phyloP scores from a whole-genome alignment of 2,113 vertebrate genomes.

The Antennarius striatus region DNA sequence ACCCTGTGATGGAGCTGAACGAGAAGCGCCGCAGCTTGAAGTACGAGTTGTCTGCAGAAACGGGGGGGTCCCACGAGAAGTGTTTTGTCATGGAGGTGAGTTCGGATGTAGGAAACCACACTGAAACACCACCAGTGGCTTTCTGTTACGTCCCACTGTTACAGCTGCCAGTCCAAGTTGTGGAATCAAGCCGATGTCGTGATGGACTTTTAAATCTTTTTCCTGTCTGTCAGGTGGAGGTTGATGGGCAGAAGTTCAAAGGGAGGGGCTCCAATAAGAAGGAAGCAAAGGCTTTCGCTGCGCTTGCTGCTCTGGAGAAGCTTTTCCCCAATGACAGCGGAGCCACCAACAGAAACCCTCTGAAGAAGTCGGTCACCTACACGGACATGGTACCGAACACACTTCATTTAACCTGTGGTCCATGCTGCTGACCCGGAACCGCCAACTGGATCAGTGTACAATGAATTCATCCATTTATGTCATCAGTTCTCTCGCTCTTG shows the following conservation, averaged over 20 bases:
- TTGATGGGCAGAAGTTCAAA: conserved; percentile 94
- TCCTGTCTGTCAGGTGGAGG: conserved; percentile 84
- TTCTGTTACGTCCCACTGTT: no score
- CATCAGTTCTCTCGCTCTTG: background rate
- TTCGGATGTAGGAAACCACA: background rate
- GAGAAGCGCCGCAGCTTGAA: conserved; percentile 95
- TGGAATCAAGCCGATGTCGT: background rate
- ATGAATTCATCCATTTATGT: no score
- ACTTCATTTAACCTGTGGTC: background rate
- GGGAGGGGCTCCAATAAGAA: conserved; percentile 96
- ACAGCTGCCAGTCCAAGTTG: no score
- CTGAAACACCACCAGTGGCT: no score
- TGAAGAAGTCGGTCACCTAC: conserved; percentile 87
- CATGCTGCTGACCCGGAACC: no score
- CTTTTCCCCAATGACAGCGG: conserved; percentile 83
- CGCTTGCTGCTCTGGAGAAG: conserved; percentile 90
- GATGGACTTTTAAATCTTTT: background rate
- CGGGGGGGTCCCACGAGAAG: conserved; percentile 92
- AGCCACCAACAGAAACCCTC: conserved; percentile 68
- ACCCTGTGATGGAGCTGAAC: conserved; percentile 97
- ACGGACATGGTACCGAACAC: conserved; percentile 74
- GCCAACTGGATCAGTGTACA: no score
- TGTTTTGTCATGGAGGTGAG: conserved; percentile 96
- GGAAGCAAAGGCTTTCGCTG: conserved; percentile 93
- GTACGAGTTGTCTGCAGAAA: conserved; percentile 93